A percentile compares a stretch with the other conserved stretches of the same genome.
These are phyloP conservation scores for Reticulitermes speratus DNA, from an alignment of 1,140 invertebrate genomes.

Conservation along the genomic window DNA sequence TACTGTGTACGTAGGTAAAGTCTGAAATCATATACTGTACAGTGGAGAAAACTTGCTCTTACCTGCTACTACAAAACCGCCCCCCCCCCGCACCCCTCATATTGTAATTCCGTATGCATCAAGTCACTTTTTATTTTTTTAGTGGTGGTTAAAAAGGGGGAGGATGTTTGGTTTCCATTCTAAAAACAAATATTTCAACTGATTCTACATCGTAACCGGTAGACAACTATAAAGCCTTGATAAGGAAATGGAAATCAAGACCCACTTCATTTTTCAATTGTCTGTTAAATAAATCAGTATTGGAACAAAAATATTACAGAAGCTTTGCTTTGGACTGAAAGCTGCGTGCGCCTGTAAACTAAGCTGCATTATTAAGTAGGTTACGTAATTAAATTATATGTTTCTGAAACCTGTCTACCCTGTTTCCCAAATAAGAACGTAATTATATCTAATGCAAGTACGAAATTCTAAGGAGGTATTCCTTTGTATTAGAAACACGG, in stretches of 20 bases:
- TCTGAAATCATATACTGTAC: slow-evolving; percentile 13
- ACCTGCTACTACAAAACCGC: background rate
- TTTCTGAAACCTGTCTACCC: background rate
- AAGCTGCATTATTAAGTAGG: background rate
- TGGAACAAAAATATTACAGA: background rate
- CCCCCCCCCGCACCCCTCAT: background rate
- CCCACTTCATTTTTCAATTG: background rate
- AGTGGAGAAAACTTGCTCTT: background rate
- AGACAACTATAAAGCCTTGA: slow-evolving; percentile 7
- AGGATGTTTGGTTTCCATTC: slow-evolving; percentile 15
- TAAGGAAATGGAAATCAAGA: slow-evolving; percentile 7
- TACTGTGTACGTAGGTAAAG: background rate
- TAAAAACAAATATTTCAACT: slow-evolving; percentile 19
- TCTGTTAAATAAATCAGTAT: background rate
- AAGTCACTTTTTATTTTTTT: slow-evolving; percentile 15
- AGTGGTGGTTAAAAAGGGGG: background rate
- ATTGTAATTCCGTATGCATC: slow-evolving; percentile 11
- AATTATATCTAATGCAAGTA: too few relatives aligned
- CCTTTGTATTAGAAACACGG: too few relatives aligned
- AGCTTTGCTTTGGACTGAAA: background rate
- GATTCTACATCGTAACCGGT: background rate
- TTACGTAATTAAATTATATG: background rate
- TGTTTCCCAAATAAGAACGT: too few relatives aligned
- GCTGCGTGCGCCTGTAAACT: background rate
- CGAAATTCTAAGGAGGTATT: too few relatives aligned